Evolutionary conservation across 1,140 invertebrate genomes (phyloP).

Genomic region (Holcopasites calliopsidis): DNA sequence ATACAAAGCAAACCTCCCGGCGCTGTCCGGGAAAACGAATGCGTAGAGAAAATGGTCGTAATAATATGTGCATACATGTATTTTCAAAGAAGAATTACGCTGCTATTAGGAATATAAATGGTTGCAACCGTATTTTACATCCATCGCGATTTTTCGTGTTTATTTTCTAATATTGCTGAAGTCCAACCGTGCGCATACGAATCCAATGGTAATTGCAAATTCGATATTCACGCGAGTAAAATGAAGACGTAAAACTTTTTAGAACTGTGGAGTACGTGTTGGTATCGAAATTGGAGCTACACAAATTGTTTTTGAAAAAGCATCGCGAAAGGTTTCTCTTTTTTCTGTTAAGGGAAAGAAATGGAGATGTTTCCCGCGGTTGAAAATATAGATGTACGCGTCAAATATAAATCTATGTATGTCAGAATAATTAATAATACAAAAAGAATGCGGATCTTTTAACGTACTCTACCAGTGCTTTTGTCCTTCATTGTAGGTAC

Average conservation of each 20-base stretch:
- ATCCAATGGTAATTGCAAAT: neutral
- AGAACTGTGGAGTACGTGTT: neutral
- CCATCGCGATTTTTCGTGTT: neutral
- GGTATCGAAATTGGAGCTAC: neutral
- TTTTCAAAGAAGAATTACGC: conserved; percentile 38
- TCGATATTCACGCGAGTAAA: neutral
- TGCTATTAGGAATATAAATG: conserved; percentile 18
- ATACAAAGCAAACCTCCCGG: conserved; percentile 32
- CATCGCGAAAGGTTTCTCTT: too few relatives aligned
- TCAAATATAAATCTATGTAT: too few relatives aligned
- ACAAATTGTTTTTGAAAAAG: neutral
- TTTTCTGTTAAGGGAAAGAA: too few relatives aligned
- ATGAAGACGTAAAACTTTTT: neutral
- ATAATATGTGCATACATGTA: conserved; percentile 35
- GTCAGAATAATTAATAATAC: too few relatives aligned
- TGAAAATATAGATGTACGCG: too few relatives aligned
- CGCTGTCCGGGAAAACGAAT: conserved; percentile 26
- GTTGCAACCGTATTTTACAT: neutral
- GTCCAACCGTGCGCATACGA: too few relatives aligned
- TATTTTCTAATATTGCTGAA: conserved; percentile 2
- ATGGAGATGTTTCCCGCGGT: too few relatives aligned
- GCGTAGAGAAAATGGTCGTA: conserved; percentile 31
- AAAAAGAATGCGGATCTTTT: too few relatives aligned
- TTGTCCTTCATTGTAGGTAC: too few relatives aligned
- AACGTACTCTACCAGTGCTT: too few relatives aligned